phyloP scores from a whole-genome alignment of 23 tunicate species.

The Styela plicata region DNA sequence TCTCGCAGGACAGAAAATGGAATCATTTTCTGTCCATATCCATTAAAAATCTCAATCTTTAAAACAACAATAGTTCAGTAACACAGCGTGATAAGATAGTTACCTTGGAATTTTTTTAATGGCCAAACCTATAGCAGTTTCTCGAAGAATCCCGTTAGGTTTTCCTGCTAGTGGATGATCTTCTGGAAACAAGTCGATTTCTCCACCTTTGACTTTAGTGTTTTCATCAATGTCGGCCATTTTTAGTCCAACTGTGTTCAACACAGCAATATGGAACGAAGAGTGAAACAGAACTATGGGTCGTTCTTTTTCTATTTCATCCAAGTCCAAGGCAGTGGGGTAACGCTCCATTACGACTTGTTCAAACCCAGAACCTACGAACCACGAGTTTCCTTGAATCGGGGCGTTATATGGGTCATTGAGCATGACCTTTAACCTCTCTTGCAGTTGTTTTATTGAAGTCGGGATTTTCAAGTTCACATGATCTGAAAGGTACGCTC shows the following conservation, averaged over 20 bases:
- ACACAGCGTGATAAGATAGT: no score
- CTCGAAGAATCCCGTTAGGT: constrained; percentile 68
- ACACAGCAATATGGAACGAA: constrained; percentile 52
- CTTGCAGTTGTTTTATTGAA: constrained; percentile 45
- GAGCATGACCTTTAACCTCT: constrained; percentile 22
- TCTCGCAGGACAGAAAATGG: no score
- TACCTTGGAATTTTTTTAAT: constrained; percentile 29
- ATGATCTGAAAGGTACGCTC: constrained; percentile 18
- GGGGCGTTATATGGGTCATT: constrained; percentile 15
- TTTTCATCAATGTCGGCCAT: constrained; percentile 30
- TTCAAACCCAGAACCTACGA: constrained; percentile 58
- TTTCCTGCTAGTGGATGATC: constrained; percentile 55
- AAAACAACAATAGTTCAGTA: no score
- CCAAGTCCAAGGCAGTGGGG: constrained; percentile 60
- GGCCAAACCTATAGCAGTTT: constrained; percentile 30
- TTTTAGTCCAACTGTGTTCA: constrained; percentile 55
- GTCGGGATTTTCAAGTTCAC: constrained; percentile 31
- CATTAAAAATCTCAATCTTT: no score
- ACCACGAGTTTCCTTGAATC: constrained; percentile 31
- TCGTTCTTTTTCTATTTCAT: constrained; percentile 43
- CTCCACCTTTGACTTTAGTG: constrained; percentile 27
- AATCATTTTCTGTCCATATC: no score
- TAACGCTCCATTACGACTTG: constrained; percentile 49
- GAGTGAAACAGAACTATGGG: constrained; percentile 53
- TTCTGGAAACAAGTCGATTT: constrained; percentile 42